Evolutionary conservation across 1,140 invertebrate genomes (phyloP).

Genomic region (Caenorhabditis brenneri): DNA sequence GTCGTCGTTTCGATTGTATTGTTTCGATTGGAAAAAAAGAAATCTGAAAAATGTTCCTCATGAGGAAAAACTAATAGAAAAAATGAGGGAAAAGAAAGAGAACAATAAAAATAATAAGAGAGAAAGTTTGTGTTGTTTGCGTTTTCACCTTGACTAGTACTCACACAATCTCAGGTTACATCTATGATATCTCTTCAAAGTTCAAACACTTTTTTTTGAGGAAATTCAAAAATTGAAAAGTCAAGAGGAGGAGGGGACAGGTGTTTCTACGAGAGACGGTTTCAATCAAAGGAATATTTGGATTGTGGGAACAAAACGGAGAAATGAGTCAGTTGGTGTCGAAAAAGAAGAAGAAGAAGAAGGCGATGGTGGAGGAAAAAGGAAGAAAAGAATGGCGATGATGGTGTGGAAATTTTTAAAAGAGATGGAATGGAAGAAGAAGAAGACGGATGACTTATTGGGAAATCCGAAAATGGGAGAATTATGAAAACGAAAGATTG

Average conservation of each 20-base stretch:
- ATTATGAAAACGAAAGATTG: too few relatives aligned
- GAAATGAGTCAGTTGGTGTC: conserved; percentile 31
- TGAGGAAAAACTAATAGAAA: background rate
- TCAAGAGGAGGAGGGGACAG: background rate
- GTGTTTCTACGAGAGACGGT: background rate
- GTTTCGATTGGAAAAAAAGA: background rate
- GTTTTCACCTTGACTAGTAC: background rate
- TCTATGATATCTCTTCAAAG: background rate
- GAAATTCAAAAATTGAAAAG: background rate
- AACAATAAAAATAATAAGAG: conserved; percentile 17
- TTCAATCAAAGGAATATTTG: conserved; percentile 42
- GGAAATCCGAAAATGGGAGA: background rate
- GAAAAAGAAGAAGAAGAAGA: background rate
- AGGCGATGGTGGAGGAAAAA: background rate
- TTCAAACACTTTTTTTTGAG: too few relatives aligned
- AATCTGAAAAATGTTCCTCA: conserved; percentile 26
- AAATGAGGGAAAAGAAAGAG: background rate
- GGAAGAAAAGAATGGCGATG: background rate
- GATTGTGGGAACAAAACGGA: background rate
- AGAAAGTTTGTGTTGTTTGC: conserved; percentile 41
- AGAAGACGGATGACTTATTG: conserved; percentile 7
- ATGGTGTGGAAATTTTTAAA: background rate
- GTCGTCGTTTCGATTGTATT: conserved; percentile 16
- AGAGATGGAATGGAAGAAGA: background rate
- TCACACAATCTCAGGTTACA: background rate